These are phyloP conservation scores for Thyatira batis DNA, from an alignment of 2,888 invertebrate species.

Conservation along the genomic window DNA sequence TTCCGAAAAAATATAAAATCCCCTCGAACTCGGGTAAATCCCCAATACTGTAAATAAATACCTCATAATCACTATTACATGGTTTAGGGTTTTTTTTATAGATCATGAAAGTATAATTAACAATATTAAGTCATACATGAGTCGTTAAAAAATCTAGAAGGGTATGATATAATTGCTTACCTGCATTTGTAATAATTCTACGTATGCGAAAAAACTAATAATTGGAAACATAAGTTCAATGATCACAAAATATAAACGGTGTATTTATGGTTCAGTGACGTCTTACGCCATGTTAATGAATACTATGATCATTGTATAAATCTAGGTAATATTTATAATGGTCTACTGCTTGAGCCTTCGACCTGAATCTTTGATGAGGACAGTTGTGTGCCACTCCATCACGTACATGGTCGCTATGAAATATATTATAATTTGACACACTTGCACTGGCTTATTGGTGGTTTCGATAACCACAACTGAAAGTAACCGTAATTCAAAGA, in stretches of 20 bases:
- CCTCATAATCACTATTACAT: too few relatives aligned
- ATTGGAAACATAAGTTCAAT: background rate
- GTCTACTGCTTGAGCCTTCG: conserved; percentile 24
- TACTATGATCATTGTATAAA: background rate
- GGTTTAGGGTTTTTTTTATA: too few relatives aligned
- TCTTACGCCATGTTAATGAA: background rate
- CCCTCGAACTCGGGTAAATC: too few relatives aligned
- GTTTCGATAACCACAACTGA: conserved; percentile 42
- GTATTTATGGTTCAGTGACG: background rate
- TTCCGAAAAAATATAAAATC: too few relatives aligned
- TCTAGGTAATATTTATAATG: conserved; percentile 2
- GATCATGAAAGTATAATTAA: too few relatives aligned
- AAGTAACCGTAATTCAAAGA: conserved; percentile 35
- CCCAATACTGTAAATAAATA: too few relatives aligned
- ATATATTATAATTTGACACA: conserved; percentile 66
- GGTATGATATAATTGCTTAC: too few relatives aligned
- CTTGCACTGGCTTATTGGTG: too few relatives aligned
- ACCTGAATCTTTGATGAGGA: conserved; percentile 57
- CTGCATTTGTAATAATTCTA: background rate
- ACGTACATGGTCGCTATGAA: conserved; percentile 54
- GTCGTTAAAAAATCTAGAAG: too few relatives aligned
- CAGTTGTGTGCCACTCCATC: conserved; percentile 43
- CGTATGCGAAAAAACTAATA: background rate
- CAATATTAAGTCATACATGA: too few relatives aligned
- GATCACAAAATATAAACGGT: background rate